Evolutionary conservation across 2,797 vertebrate species (phyloP), one percentile per base, ranked within the genome.

Genomic region (Lemur catta): DNA sequence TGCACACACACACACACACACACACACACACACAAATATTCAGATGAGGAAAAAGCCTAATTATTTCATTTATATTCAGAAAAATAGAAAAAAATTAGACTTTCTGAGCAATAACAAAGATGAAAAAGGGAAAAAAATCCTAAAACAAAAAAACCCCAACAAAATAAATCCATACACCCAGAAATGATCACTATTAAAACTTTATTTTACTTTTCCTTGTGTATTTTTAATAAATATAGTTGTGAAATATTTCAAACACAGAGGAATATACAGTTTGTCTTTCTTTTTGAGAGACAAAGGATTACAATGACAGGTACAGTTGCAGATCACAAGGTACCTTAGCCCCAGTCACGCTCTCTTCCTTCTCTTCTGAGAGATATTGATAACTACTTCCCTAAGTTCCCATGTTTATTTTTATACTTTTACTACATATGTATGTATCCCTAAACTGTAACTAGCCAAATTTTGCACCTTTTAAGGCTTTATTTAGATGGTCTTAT

Each of bases 151-250:
- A 50, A 17, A 50, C 4, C 1, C 20, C 8, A 48, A 48, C 20
- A 74, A 84, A 69, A 81, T 43, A 78, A 65, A 87, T n/a, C 41
- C 38, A 63, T 22, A 67, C 1, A n/a, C 63, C 0, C 28, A 86
- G 26, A 75, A 24, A 80, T 43, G 41, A 67, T 41, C n/a, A 38
- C 4, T 43, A 22, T 50, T 35, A 59, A 79, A 81, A 72, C 4
- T 48, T 93, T 82, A 43, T 92, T 88, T 91, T 82, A 35, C 24
- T 84, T 89, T 94, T 15, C 13, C n/a, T 93, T 91, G 38, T 94
- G 24, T 6, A 35, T 50, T 95, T 74, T 71, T 35, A 52, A 72
- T 82, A 57, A 52, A 65, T 78, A 55, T 48, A 67, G 59, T 81
- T 65, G 52, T 46, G 28, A 93, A 84, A n/a, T 81, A 76, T 78